Base-by-base conservation (phyloP, 2,888 invertebrate species). In the Cheilosia grossa region DNA sequence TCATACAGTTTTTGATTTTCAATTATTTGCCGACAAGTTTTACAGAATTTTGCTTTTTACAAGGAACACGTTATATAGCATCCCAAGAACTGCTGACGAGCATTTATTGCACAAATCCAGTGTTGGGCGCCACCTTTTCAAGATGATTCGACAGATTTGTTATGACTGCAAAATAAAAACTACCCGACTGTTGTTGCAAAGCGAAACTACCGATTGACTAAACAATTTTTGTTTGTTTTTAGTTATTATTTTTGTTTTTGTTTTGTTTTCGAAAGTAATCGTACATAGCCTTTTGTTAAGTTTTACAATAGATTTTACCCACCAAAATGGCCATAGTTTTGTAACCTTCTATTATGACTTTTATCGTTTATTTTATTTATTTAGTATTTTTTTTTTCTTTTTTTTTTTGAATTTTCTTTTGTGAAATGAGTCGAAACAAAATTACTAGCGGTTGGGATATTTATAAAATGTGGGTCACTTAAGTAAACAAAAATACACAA, bases 261-360 rank as follows among this genome's bases (percentile, higher is more conserved):
- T 56, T 54, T 61, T 33, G 13, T 44, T 56, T 13, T 56, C 53
- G 27, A 66, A 66, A 53, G 53, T 51, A 24, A 40, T 49, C 24
- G 30, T 54, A 54, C 69, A 69, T 69, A 69, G 56, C 67, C 67
- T 56, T 69, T 63, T 63, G 47, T 74, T 74, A 56, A 63, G 56
- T 74, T 74, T 64, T 64, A 49, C 27, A 74, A 74, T 73, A 54
- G 63, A 74, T 64, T 74, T 24, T 56, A 74, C 74, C 54, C 64
- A 56, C 67, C 54, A 44, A 51, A 64, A 64, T 54, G 40, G 54
- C 64, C 74, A 74, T 54, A 74, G 54, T 30, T 37, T 44, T 24
- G 73, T 74, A 74, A 64, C 33, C 47, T 54, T 44, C 15, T 54
- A 42, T 54, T 67, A 63, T 61, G 63, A 54, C 15, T 37, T 21